Evolutionary conservation across 1,140 invertebrate species (phyloP), one percentile per base, ranked within the genome.

Genomic region (Drosophila sechellia): DNA sequence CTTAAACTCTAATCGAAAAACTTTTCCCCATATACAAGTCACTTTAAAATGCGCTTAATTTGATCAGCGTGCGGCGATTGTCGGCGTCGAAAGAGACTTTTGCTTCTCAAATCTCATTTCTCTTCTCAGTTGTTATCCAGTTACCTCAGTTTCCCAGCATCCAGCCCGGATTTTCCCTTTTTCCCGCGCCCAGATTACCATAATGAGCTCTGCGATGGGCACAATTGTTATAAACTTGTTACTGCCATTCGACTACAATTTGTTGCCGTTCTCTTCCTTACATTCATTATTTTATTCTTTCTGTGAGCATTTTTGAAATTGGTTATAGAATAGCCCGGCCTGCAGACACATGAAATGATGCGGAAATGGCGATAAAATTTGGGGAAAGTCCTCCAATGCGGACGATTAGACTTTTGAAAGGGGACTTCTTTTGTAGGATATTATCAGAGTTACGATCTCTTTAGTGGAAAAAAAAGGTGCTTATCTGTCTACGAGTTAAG

Each of bases 11-110:
- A 89, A 89, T 89, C 84, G 84, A 89, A 89, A 89, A 89, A 89
- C 85, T 89, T 87, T 89, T 90, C 40, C 73, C 84, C 84, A 89
- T 89, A 89, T 89, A 89, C 85, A 89, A 89, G 84, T 89, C 84
- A 89, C 84, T 89, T 89, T 90, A 89, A 89, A 89, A 89, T 90
- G 79, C 80, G 84, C 84, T 89, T 89, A 89, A 89, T 89, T 89
- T 89, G 84, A 89, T 89, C 84, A 89, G 80, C 84, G 68, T 72
- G 84, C 63, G 84, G 79, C 84, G 83, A 87, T 87, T 87, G 83
- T 79, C 84, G 83, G 34, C 58, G 45, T 52, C 35, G 39, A n/a
- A 58, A 27, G 53, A 12, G 59, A 57, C 56, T 15, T 12, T 8
- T 8, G 37, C 56, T 49, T 39, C 34, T 50, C 72, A 43, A 49